Evolutionary conservation across 2,113 vertebrate genomes (phyloP), one percentile per base, ranked within the genome.

Genomic region (Myotis brandtii): DNA sequence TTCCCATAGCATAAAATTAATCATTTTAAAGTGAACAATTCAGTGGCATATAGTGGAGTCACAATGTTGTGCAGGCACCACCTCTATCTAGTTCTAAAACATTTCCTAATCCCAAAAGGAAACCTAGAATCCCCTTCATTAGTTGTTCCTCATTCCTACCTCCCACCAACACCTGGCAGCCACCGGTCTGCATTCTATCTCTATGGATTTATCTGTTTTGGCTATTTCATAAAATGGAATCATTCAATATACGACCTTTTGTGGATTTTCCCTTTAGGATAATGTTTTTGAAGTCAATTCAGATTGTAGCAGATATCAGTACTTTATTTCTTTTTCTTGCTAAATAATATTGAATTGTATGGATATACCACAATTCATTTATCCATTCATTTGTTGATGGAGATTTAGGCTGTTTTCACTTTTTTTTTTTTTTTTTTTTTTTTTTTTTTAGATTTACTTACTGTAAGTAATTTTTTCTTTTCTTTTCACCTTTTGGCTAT

Each of bases 211-310:
- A 80, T 27, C 17, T 82, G 21, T 76, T 85, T 46, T 64, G 81
- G 86, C 30, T 77, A 83, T 70, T 95, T 76, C 9, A n/a, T 76
- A 76, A 83, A 81, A 82, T 30, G 10, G 69, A 95, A 83, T 82
- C 25, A 76, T 56, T 70, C 0, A 81, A 23, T 72, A 32, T 7
- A 7, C 27, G 77, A 23, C 27, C 14, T 81, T 88, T 73, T 77
- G 54, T 85, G 48, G 13, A 37, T 66, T 77, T 79, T 77, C 5
- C 43, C 9, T 9, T 66, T n/a, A 87, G 76, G 43, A 54, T 62
- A 82, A 75, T 64, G 52, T 83, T 89, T 94, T 67, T 34, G 13
- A 87, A n/a, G n/a, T 81, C 59, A 30, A 80, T 73, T 13, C 8
- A 23, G 27, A 54, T 25, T 27, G 46, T 46, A 79, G 25, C 72